These are phyloP conservation scores for Megaleporinus macrocephalus DNA, from an alignment of 2,113 vertebrate species.

Conservation along the genomic window DNA sequence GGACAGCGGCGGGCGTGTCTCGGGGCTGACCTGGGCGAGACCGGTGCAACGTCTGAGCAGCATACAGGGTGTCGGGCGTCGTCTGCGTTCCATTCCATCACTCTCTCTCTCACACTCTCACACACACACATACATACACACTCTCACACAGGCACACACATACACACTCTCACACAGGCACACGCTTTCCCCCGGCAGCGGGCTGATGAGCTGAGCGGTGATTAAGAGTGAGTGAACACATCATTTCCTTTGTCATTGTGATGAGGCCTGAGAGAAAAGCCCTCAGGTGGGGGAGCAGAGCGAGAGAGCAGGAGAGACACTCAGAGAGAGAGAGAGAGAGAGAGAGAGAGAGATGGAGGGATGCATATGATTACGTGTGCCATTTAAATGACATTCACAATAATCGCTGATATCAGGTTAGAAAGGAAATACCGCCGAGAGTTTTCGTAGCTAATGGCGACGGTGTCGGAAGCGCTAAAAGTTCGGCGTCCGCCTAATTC, in stretches of 20 bases:
- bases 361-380: slow-evolving; percentile 75
- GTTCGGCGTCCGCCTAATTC: slow-evolving; percentile 61
- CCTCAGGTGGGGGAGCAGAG: slow-evolving; percentile 61
- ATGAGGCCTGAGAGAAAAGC: slow-evolving; percentile 67
- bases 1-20: too few species aligned
- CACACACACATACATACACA: background rate
- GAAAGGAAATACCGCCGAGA: slow-evolving; percentile 65
- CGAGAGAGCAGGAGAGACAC: slow-evolving; percentile 14
- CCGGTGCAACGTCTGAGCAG: background rate
- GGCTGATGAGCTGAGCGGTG: slow-evolving; percentile 61
- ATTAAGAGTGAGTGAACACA: slow-evolving; percentile 73
- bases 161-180: background rate
- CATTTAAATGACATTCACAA: slow-evolving; percentile 78
- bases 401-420: slow-evolving; percentile 74
- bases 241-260: slow-evolving; percentile 64
- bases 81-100: slow-evolving; percentile 56
- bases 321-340: slow-evolving; percentile 2
- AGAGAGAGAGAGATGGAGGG: slow-evolving; percentile 18
- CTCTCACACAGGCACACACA: slow-evolving; percentile 1
- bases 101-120: background rate
- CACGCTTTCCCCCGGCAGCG: slow-evolving; percentile 43
- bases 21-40: too few species aligned
- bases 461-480: slow-evolving; percentile 46
- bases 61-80: background rate
- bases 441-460: slow-evolving; percentile 51